Evolutionary conservation across 2,888 invertebrate genomes (phyloP).

Genomic region (Hedychridium roseum): DNA sequence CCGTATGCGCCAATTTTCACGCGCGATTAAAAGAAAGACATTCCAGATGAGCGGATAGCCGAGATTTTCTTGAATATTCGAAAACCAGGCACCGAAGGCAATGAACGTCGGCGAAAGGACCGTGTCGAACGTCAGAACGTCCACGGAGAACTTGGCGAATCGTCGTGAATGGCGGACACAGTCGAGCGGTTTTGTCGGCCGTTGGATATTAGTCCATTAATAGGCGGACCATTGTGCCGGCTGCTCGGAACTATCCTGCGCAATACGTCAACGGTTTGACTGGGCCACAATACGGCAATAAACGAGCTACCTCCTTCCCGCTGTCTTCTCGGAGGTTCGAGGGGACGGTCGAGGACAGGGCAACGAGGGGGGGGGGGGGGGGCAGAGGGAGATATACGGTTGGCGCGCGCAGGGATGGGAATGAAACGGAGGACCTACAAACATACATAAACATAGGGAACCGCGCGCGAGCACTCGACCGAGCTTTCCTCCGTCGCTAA

Average conservation of each 20-base stretch:
- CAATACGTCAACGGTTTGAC: constrained; percentile 49
- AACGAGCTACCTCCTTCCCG: constrained; percentile 41
- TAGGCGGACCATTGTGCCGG: constrained; percentile 39
- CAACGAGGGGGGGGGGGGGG: no score
- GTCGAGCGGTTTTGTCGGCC: constrained; percentile 38
- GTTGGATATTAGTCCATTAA: constrained; percentile 45
- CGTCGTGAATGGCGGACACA: constrained; percentile 7
- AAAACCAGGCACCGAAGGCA: no score
- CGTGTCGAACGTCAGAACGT: background rate
- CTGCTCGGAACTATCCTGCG: no score
- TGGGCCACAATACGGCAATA: constrained; percentile 46
- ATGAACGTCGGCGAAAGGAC: no score
- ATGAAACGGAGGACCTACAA: background rate
- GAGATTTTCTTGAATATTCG: no score
- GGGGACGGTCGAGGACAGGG: no score
- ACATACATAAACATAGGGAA: background rate
- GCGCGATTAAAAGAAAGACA: no score
- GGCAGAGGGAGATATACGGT: no score
- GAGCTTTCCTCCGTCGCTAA: constrained; percentile 3
- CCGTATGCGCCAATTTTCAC: no score
- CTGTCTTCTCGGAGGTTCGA: constrained; percentile 38
- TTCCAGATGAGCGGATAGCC: no score
- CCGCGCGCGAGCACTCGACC: constrained; percentile 3
- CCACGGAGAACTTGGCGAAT: no score
- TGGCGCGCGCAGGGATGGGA: no score